Evolutionary conservation across 1,140 invertebrate species (phyloP), one percentile per base, ranked within the genome.

Genomic region (Anastrepha ludens): DNA sequence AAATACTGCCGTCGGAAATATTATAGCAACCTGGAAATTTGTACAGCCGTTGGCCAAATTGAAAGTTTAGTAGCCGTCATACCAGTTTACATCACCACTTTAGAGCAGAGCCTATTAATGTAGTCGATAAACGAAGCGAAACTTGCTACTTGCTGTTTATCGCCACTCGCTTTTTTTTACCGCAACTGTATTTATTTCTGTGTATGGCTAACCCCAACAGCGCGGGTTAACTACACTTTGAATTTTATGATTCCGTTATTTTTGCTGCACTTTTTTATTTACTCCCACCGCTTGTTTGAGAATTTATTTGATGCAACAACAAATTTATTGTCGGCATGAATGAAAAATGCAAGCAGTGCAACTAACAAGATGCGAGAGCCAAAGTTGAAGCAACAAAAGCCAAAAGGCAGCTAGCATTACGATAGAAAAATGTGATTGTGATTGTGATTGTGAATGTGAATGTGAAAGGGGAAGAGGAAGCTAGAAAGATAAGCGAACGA

Each of bases 221-320:
- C 44, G 47, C 47, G 70, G 41, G 15, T 74, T 74, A 74, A 74
- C 70, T 74, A 74, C 44, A 47, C 70, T 74, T 74, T 47, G 44
- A 74, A n/a, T 67, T 74, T 50, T 50, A 74, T 74, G 70, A 74
- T 11, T 74, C 5, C 70, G 70, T 29, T 47, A 15, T 74, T 50
- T 29, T 0, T 47, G 29, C 15, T 74, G 39, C 2, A 47, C 15
- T 74, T 44, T 47, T 47, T 47, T 74, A 6, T 74, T 74, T 74
- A 9, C 29, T 6, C 44, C 44, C 44, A 4, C 44, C 1, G 3
- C n/a, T 74, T 3, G 44, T 74, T 47, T 47, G 44, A 74, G 44
- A 17, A 74, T 44, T 74, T 74, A 74, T 74, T 50, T 74, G 70
- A 74, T 74, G 70, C 70, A 74, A 74, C 70, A 74, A 50, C 70